Conservation (phyloP, 2,888 invertebrate genomes). For the Diplolepis rosae region DNA sequence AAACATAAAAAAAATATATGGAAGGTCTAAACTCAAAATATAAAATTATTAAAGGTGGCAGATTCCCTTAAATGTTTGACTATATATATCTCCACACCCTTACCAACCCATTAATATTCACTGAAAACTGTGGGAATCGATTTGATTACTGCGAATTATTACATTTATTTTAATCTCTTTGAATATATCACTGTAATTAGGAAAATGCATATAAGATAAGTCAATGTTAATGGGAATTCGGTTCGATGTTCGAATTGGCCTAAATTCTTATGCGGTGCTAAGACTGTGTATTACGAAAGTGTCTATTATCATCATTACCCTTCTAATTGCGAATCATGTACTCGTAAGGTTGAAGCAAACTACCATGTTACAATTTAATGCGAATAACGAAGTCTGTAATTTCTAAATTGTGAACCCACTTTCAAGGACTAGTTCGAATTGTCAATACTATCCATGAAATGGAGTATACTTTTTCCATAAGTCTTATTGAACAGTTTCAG, state of each 20-base stretch:
- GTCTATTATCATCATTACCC: conserved; percentile 45
- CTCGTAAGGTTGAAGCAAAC: conserved; percentile 25
- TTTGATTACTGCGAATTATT: background rate
- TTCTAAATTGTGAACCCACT: conserved; percentile 16
- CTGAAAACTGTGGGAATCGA: conserved; percentile 2
- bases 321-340: conserved; percentile 51
- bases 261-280: background rate
- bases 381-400: conserved; percentile 8
- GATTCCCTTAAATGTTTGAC: background rate
- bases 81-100: conserved; percentile 6
- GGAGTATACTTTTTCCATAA: no score
- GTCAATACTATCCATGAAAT: conserved; percentile 8
- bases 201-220: background rate
- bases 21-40: background rate
- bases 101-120: background rate
- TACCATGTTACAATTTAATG: conserved; percentile 4
- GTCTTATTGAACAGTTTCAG: background rate
- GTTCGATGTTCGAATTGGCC: background rate
- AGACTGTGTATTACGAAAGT: background rate
- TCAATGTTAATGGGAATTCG: background rate
- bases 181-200: no score
- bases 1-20: no score
- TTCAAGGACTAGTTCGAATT: conserved; percentile 17
- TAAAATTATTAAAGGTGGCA: background rate
- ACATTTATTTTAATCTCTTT: background rate